Conservation (phyloP, 2,888 invertebrate genomes). For the Dicyrtoma fusca region DNA sequence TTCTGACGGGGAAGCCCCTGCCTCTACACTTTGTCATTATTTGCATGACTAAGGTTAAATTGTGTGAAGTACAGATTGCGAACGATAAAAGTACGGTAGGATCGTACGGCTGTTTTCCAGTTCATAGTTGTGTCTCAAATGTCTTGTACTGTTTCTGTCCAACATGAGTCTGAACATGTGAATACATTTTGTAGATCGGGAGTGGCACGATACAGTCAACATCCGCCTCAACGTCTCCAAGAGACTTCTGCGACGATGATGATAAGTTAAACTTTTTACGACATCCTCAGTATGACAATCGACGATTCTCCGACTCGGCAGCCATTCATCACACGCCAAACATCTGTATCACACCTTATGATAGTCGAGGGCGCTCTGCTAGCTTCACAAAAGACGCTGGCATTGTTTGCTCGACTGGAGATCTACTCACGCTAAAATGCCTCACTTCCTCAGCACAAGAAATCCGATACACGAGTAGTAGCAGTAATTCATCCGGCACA, state of each 20-base stretch:
- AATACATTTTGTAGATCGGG: slow-evolving; percentile 11
- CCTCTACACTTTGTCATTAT: no score
- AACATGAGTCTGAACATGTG: no score
- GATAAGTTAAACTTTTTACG: slow-evolving; percentile 31
- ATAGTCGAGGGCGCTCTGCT: background rate
- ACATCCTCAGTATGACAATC: slow-evolving; percentile 41
- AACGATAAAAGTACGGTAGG: no score
- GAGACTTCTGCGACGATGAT: slow-evolving; percentile 5
- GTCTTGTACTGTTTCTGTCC: no score
- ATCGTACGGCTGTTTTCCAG: no score
- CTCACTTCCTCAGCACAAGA: slow-evolving; percentile 56
- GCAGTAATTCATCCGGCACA: no score
- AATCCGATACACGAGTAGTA: slow-evolving; percentile 36
- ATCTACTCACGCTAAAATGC: slow-evolving; percentile 53
- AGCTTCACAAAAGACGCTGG: slow-evolving; percentile 36
- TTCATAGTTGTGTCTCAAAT: no score
- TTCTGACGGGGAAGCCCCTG: no score
- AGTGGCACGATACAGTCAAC: background rate
- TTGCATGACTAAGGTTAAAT: no score
- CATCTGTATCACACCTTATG: slow-evolving; percentile 23
- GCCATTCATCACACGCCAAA: slow-evolving; percentile 43
- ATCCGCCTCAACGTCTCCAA: slow-evolving; percentile 2
- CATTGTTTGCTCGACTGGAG: slow-evolving; percentile 50
- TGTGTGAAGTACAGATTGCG: no score
- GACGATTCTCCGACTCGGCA: slow-evolving; percentile 54